A percentile compares a stretch with the other conserved stretches of the same genome.
These are phyloP conservation scores for Crioceris asparagi DNA, from an alignment of 2,888 invertebrate species.

Conservation along the genomic window DNA sequence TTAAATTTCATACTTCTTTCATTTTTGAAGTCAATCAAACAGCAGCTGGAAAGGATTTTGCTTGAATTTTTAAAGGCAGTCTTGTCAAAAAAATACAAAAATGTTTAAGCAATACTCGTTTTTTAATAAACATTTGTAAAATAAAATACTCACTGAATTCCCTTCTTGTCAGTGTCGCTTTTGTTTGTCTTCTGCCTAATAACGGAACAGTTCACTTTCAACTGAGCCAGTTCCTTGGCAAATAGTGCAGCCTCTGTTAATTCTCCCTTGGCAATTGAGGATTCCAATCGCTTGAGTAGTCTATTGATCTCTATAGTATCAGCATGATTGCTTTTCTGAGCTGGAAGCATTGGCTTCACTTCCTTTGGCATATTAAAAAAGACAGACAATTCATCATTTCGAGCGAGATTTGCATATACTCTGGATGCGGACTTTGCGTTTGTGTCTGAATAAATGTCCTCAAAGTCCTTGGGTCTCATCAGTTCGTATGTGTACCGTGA, in stretches of 20 bases:
- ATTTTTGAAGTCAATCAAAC: no score
- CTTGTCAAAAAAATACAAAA: no score
- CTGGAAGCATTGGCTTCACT: constrained; percentile 23
- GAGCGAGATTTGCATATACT: constrained; percentile 41
- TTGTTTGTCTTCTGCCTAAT: constrained; percentile 37
- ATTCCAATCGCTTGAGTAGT: constrained; percentile 60
- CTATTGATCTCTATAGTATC: constrained; percentile 50
- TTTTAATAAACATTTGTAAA: no score
- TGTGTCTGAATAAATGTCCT: constrained; percentile 39
- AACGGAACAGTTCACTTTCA: constrained; percentile 66
- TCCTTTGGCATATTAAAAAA: constrained; percentile 36
- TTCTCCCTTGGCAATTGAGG: constrained; percentile 67
- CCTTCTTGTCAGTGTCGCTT: constrained; percentile 11
- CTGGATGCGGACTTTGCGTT: constrained; percentile 27
- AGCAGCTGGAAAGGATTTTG: no score
- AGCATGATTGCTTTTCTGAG: constrained; percentile 30
- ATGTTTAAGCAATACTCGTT: no score
- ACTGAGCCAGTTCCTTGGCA: constrained; percentile 64
- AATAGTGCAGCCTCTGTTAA: constrained; percentile 64
- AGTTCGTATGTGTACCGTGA: constrained; percentile 37
- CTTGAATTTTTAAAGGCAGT: no score
- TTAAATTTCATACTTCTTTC: no score
- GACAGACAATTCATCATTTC: constrained; percentile 31
- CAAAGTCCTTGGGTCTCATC: constrained; percentile 46
- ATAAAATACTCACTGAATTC: constrained; percentile 16